Conservation (phyloP, 2,113 vertebrate genomes). For the Pedionomus torquatus region DNA sequence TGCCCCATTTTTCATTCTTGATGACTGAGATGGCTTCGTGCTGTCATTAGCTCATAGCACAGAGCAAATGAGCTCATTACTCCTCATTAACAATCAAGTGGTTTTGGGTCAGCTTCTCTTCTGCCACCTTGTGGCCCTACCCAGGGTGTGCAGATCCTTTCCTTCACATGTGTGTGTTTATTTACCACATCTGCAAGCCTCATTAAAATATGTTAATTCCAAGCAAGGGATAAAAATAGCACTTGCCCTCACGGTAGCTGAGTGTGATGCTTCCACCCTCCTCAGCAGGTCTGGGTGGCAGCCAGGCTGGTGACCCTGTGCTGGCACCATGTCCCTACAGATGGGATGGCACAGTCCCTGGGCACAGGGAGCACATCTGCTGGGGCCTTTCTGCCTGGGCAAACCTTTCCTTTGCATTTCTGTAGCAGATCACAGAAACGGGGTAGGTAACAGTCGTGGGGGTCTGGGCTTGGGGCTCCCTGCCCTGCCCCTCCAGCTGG, state of each 20-base stretch:
- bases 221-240: not conserved
- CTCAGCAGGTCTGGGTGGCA: rapidly evolving
- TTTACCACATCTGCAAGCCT: not conserved
- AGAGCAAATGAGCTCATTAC: no score
- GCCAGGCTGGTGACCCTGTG: not conserved
- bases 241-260: rapidly evolving
- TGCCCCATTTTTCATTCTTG: no score
- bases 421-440: no score
- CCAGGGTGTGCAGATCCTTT: not conserved
- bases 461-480: not conserved
- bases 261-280: not conserved
- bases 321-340: not conserved
- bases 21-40: no score
- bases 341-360: rapidly evolving
- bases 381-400: not conserved
- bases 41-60: no score
- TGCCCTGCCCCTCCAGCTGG: not conserved
- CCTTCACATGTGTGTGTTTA: not conserved
- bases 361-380: not conserved
- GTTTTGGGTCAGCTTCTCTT: not conserved
- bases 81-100: no score
- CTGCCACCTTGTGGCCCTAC: not conserved
- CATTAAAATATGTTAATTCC: not conserved
- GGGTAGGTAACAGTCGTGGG: not conserved
- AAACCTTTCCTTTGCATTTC: not conserved